Percentiles rank a stretch among this genome's conserved stretches.
Evolutionary conservation across 2,797 vertebrate species (phyloP).

Genomic region (Nyctalus aviator): DNA sequence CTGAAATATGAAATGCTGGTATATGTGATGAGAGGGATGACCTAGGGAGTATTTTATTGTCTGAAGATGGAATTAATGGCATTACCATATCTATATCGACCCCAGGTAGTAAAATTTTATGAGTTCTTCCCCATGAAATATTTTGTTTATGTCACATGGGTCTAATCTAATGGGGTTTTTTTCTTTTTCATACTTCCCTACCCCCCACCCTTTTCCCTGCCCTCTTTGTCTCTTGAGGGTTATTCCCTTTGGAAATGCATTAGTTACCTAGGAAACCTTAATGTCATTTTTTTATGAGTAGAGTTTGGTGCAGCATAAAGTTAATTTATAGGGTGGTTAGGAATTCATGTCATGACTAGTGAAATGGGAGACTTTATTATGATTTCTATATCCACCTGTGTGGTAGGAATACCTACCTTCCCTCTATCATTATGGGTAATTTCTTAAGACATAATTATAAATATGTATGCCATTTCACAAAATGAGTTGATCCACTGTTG

Average conservation of each 20-base stretch:
- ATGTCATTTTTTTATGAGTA: slow-evolving; percentile 80
- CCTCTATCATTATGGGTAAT: slow-evolving; percentile 71
- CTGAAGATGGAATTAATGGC: slow-evolving; percentile 68
- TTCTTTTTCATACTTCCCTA: slow-evolving; percentile 32
- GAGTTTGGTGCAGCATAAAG: slow-evolving; percentile 78
- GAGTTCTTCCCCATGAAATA: slow-evolving; percentile 71
- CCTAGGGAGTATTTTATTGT: slow-evolving; percentile 13
- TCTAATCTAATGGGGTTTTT: slow-evolving; percentile 20
- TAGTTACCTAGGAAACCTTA: slow-evolving; percentile 84
- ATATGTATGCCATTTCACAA: slow-evolving; percentile 64
- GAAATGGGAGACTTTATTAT: slow-evolving; percentile 77
- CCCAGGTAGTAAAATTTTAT: slow-evolving; percentile 72
- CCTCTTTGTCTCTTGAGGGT: slow-evolving; percentile 75
- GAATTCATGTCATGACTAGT: slow-evolving; percentile 80
- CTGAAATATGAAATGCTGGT: neutral
- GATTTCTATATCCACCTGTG: slow-evolving; percentile 79
- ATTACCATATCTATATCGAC: slow-evolving; percentile 53
- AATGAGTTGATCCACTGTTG: slow-evolving; percentile 73
- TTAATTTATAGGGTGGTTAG: slow-evolving; percentile 81
- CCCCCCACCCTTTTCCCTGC: slow-evolving; percentile 46
- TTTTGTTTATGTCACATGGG: slow-evolving; percentile 77
- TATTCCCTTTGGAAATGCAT: slow-evolving; percentile 82
- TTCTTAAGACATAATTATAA: slow-evolving; percentile 73
- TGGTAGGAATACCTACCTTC: slow-evolving; percentile 66
- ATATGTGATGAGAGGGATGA: neutral